phyloP scores from a whole-genome alignment of 2,888 invertebrate genomes.

The Hanleya hanleyi region DNA sequence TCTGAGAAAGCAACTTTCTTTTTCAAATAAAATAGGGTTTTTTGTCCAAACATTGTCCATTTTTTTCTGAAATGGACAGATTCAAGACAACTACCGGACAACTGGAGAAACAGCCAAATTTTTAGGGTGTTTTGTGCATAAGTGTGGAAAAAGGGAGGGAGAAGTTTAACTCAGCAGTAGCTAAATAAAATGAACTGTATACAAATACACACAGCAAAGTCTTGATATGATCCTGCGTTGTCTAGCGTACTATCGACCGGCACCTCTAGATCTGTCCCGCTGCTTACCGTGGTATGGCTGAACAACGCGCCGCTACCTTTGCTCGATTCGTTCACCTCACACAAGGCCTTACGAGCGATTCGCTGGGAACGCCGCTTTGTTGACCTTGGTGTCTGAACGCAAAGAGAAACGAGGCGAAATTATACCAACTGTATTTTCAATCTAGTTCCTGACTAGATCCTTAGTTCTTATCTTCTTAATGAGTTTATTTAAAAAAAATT shows the following conservation, averaged over 20 bases:
- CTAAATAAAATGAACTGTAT: slow-evolving; percentile 11
- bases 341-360: neutral
- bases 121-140: too few relatives aligned
- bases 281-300: slow-evolving; percentile 63
- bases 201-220: slow-evolving; percentile 63
- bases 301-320: slow-evolving; percentile 28
- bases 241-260: slow-evolving; percentile 52
- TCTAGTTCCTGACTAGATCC: too few relatives aligned
- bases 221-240: slow-evolving; percentile 63
- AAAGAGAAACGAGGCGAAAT: too few relatives aligned
- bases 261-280: slow-evolving; percentile 33
- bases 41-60: too few relatives aligned
- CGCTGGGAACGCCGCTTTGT: neutral
- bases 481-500: too few relatives aligned
- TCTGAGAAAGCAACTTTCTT: too few relatives aligned
- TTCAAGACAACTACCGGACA: too few relatives aligned
- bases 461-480: too few relatives aligned
- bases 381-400: neutral
- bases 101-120: too few relatives aligned
- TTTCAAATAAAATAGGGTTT: too few relatives aligned
- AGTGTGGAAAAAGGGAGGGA: neutral
- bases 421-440: too few relatives aligned
- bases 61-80: too few relatives aligned
- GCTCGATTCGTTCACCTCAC: neutral
- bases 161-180: neutral